These are phyloP conservation scores for Aplodontia rufa DNA, from an alignment of 2,113 vertebrate genomes.

Conservation along the genomic window DNA sequence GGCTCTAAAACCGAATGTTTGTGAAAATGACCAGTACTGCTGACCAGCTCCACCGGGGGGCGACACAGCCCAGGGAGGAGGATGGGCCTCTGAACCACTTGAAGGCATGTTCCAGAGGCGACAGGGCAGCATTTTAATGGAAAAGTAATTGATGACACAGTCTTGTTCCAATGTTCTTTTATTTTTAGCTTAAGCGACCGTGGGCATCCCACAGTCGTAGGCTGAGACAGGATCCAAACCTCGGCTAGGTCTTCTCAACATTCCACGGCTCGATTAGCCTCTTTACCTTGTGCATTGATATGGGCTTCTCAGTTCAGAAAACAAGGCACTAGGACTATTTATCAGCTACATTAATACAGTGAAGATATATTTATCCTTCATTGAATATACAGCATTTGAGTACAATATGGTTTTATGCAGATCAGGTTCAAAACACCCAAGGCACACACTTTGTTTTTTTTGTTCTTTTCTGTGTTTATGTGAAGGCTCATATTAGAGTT, in stretches of 20 bases:
- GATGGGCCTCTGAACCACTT: too few relatives aligned
- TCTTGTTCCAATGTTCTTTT: constrained; percentile 60
- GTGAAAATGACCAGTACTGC: neutral
- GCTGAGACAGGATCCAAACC: neutral
- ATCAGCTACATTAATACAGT: constrained; percentile 60
- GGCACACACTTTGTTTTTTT: constrained; percentile 70
- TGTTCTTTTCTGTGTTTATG: constrained; percentile 61
- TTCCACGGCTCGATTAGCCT: neutral
- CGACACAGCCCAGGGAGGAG: too few relatives aligned
- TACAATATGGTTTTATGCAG: constrained; percentile 75
- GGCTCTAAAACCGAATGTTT: neutral
- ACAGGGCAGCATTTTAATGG: constrained; percentile 59
- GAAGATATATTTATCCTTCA: constrained; percentile 63
- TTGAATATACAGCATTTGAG: constrained; percentile 63
- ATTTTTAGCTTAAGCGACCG: constrained; percentile 59
- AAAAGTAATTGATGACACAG: constrained; percentile 77
- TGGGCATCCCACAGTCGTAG: constrained; percentile 45
- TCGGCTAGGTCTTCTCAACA: neutral
- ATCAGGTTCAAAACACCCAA: constrained; percentile 77
- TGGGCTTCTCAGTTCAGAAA: constrained; percentile 60
- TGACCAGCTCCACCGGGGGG: constrained; percentile 65
- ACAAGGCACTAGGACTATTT: constrained; percentile 72
- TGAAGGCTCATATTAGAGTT: constrained; percentile 59
- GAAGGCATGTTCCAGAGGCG: too few relatives aligned
- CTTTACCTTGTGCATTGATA: constrained; percentile 20